Percentiles rank a stretch among this genome's conserved stretches.
These are phyloP conservation scores for Gadopsis bispinosus DNA, from an alignment of 2,797 vertebrate species.

Conservation along the genomic window DNA sequence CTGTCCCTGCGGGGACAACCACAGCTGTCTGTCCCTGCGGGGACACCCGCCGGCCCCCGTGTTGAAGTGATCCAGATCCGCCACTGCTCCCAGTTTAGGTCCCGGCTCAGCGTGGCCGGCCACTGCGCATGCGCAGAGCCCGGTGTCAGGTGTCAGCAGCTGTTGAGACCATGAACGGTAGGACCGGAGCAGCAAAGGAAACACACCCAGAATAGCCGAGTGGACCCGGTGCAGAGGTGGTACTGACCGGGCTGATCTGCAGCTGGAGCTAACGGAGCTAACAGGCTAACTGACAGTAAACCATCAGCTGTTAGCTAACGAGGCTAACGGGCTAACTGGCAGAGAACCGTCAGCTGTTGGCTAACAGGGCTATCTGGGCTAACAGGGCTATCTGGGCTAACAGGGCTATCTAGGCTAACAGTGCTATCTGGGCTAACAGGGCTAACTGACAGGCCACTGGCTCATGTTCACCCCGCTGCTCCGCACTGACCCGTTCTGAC, in stretches of 20 bases:
- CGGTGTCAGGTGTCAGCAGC: constrained; percentile 78
- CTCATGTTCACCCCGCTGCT: constrained; percentile 29
- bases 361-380: constrained; percentile 4
- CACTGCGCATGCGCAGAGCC: constrained; percentile 62
- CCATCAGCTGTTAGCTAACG: constrained; percentile 8
- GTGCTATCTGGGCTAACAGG: constrained; percentile 13
- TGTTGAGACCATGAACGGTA: constrained; percentile 59
- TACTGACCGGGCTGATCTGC: neutral
- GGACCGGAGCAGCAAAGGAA: constrained; percentile 30
- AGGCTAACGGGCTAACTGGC: neutral
- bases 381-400: constrained; percentile 23
- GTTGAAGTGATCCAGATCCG: neutral
- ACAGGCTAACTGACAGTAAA: constrained; percentile 23
- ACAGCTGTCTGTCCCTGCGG: too few relatives aligned
- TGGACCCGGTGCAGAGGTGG: neutral
- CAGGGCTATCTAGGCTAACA: constrained; percentile 32
- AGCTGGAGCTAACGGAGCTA: constrained; percentile 26
- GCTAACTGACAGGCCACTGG: constrained; percentile 47
- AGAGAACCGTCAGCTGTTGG: constrained; percentile 35
- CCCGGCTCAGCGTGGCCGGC: constrained; percentile 1
- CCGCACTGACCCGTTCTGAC: neutral
- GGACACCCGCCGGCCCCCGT: neutral
- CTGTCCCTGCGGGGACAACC: too few relatives aligned
- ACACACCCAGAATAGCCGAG: constrained; percentile 27
- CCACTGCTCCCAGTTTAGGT: constrained; percentile 47